Conservation (phyloP, 2,888 invertebrate genomes). For the Therioaphis trifolii region DNA sequence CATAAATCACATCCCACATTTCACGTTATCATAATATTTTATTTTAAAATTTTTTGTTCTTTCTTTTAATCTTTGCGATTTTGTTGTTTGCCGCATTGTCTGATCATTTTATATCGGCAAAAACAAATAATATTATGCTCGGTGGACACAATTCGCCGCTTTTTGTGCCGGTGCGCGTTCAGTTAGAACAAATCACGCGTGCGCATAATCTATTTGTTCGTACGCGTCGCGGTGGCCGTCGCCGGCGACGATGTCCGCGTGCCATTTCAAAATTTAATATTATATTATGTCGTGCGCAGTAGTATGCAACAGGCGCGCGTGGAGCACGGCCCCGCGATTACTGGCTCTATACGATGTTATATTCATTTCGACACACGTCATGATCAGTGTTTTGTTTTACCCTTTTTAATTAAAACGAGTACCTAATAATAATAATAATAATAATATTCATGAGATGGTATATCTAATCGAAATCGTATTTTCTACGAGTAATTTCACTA, state of each 20-base stretch:
- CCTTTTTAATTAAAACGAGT: no score
- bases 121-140: not conserved
- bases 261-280: not conserved
- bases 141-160: not conserved
- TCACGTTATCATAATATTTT: not conserved
- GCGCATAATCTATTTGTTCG: not conserved
- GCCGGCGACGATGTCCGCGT: not conserved
- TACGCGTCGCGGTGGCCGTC: not conserved
- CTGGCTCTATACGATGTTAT: no score
- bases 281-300: no score
- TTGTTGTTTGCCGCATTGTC: not conserved
- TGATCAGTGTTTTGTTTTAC: no score
- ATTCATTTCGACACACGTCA: no score
- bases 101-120: not conserved
- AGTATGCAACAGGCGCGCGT: no score
- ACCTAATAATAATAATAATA: not conserved
- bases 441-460: conserved; percentile 1
- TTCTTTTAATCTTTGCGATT: not conserved
- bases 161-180: not conserved
- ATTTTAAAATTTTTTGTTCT: not conserved
- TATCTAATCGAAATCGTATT: conserved; percentile 6
- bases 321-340: no score
- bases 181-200: not conserved
- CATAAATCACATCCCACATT: not conserved
- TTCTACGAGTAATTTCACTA: not conserved